Base-by-base conservation (phyloP, 2,888 invertebrate genomes). In the Philopedon plagiatum region DNA sequence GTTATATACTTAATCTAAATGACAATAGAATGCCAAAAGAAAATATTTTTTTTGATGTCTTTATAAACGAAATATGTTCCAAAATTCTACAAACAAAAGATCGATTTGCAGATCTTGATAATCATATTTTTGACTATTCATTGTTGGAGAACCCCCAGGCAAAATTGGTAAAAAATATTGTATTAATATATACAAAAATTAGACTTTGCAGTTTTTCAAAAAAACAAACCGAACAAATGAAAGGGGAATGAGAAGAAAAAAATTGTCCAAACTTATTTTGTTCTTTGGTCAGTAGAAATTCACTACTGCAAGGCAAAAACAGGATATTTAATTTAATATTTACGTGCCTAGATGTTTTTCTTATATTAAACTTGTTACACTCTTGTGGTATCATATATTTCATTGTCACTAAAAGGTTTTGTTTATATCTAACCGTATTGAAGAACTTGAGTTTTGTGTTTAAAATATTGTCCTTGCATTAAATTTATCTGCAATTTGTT, bases 231-330 rank as follows among this genome's bases (percentile, higher is more conserved):
- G 58, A 58, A 26, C 7, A 37, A 23, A 13, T 58, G 4, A 58
- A 39, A 26, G 58, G 58, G 4, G 39, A 58, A 23, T 8, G 5
- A 58, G 39, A 9, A 58, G 58, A 58, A 58, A 58, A 13, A 58
- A 58, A 26, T 21, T 58, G 0, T 39, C 58, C 23, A 58, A 58
- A 23, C 15, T 58, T 5, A 58, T 58, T 58, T 41, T 58, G n/a
- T 58, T 58, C 41, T 39, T 23, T 19, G 37, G 58, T 4, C 58
- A 58, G n/a, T 58, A 41, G n/a, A n/a, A n/a, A n/a, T n/a, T n/a
- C n/a, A n/a, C n/a, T n/a, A n/a, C n/a, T n/a, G n/a, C n/a, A n/a
- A n/a, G n/a, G n/a, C n/a, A n/a, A n/a, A n/a, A n/a, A n/a, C n/a
- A n/a, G n/a, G n/a, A n/a, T n/a, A n/a, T n/a, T n/a, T n/a, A n/a